Evolutionary conservation across 2,797 vertebrate species (phyloP).

Genomic region (Esox lucius): DNA sequence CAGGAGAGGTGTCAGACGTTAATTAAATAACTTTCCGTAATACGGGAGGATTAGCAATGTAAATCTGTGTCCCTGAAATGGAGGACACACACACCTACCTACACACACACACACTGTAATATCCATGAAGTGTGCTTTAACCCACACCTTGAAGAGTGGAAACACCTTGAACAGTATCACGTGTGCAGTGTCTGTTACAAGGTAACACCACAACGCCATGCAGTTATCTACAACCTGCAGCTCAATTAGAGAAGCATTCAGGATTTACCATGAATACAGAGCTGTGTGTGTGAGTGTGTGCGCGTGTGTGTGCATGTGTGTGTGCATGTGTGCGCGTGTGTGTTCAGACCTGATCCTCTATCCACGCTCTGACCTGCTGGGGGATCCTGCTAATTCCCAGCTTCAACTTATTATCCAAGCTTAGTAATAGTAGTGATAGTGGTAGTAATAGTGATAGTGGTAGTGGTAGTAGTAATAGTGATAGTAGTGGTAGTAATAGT

Average conservation of each 20-base stretch:
- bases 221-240: too few relatives aligned
- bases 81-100: constrained; percentile 9
- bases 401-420: too few relatives aligned
- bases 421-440: background rate
- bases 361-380: too few relatives aligned
- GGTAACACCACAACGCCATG: too few relatives aligned
- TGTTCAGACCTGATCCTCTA: too few relatives aligned
- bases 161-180: background rate
- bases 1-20: constrained; percentile 37
- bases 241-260: too few relatives aligned
- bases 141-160: background rate
- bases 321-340: too few relatives aligned
- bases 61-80: constrained; percentile 52
- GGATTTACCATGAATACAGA: too few relatives aligned
- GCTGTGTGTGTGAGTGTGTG: too few relatives aligned
- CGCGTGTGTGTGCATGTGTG: too few relatives aligned
- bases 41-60: constrained; percentile 70
- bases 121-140: constrained; percentile 16
- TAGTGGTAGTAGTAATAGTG: background rate
- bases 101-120: too few relatives aligned
- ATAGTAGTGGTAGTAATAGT: background rate
- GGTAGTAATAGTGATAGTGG: background rate
- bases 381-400: too few relatives aligned
- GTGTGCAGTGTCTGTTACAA: constrained; percentile 28
- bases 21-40: constrained; percentile 75